Base-by-base conservation (phyloP, 1,140 invertebrate species). In the Drosophila novamexicana region DNA sequence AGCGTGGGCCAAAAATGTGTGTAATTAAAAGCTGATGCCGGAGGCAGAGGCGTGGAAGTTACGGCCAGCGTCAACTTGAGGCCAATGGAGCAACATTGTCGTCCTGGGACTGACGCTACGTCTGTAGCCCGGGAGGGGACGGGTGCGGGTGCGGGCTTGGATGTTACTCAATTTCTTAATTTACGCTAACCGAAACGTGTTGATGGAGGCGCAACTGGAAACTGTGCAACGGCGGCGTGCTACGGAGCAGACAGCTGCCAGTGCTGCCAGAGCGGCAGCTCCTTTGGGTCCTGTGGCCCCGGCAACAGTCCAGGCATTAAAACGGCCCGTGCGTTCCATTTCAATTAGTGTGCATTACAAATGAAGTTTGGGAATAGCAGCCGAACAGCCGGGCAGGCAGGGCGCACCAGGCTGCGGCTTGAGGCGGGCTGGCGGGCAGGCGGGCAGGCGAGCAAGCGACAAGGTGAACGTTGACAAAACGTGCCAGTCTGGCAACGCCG, bases 291-390 rank as follows among this genome's bases (percentile, higher is more conserved):
- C 5, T 29, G 49, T 49, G 59, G 59, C 47, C 22, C 14, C 37
- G 22, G 22, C 36, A 65, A 61, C 70, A 70, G 76, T 44, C 84
- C 68, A 79, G 59, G 83, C 83, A 89, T 88, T 88, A 88, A 88
- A 88, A 77, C 83, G 83, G 73, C 77, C 79, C 84, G 72, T 77
- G 76, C 79, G 76, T 88, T 84, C 83, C 83, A 88, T 88, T 88
- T 88, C 83, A 88, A 88, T 88, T 88, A 88, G 83, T 88, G 84
- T 88, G 83, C 84, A 88, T 88, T 88, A 88, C 83, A 88, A 88
- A 88, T 88, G 84, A 88, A 88, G 83, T 89, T 88, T 88, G 83
- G 83, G 83, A 88, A 88, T 88, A 88, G 76, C 79, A 29, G 10
- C 18, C 18, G 47, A 49, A 72, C 79, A 29, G 10, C 18, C 18